Evolutionary conservation across 2,113 vertebrate species (phyloP), one percentile per base, ranked within the genome.

Genomic region (Zosterops pallidus): DNA sequence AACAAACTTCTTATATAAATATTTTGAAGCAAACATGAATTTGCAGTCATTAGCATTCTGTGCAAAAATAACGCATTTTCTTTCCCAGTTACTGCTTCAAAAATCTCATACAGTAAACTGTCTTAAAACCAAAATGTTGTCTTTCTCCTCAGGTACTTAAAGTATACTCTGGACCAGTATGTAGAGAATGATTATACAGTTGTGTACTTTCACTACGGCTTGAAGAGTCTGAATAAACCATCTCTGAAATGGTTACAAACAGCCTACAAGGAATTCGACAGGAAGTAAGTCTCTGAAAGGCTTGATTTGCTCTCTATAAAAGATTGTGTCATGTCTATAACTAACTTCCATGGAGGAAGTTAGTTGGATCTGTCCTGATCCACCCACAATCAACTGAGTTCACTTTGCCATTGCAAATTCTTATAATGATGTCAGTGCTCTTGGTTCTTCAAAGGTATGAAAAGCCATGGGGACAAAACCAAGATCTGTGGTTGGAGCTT

Each of bases 121-220:
- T 23, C 20, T 59, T 49, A 33, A 28, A 82, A 25, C 26, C 37
- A 9, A 14, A 15, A 28, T 59, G 39, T 85, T 60, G 1, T 17
- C 29, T 79, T 46, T 94, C 46, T 56, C 28, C 64, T 60, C 96
- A 99, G 99, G 96, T 99, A 98, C 52, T 82, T 99, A 89, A 98
- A 98, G 95, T 98, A 98, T 96, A 98, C 98, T 0, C 64, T 99
- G 96, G 98, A 99, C 95, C 98, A 98, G 97, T 98, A 98, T 5
- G 98, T 99, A 85, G 98, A 99, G 95, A 98, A 98, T 8, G 98
- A 99, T 75, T 99, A 99, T 83, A 98, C 96, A 0, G 86, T 99
- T 41, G 97, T 99, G 22, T 99, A 98, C 93, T 99, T 99, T 89
- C 99, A 99, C 82, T 94, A 98, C 1, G 98, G 98, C 10, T 97